These are phyloP conservation scores for Gavialis gangeticus DNA, from an alignment of 2,113 vertebrate genomes.

Conservation along the genomic window DNA sequence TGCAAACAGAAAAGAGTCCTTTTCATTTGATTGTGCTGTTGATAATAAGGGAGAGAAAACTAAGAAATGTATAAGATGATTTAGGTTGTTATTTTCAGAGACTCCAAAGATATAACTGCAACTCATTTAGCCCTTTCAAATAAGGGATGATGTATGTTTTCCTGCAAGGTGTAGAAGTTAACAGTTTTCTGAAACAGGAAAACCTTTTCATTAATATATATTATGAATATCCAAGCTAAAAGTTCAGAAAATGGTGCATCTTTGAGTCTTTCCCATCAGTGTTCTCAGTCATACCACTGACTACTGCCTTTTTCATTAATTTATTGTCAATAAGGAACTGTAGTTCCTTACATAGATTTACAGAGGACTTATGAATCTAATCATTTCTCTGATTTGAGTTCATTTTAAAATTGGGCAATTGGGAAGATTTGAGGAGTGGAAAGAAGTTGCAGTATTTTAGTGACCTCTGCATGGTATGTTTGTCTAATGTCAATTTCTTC, in stretches of 20 bases:
- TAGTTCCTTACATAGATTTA: background rate
- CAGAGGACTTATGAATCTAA: no score
- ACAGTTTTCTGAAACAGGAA: background rate
- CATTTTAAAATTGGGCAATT: no score
- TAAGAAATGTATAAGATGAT: accelerated
- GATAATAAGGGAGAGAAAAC: background rate
- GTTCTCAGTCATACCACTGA: background rate
- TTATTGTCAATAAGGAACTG: background rate
- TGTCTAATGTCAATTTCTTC: no score
- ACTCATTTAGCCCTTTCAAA: background rate
- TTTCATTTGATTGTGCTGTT: accelerated
- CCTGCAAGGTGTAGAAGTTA: background rate
- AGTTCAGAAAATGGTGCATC: background rate
- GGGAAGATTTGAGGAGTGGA: no score
- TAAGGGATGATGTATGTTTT: accelerated
- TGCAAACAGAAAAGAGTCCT: background rate
- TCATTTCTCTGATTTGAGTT: background rate
- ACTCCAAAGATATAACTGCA: background rate
- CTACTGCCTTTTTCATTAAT: background rate
- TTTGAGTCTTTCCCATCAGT: background rate
- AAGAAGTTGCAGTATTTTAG: no score
- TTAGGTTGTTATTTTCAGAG: background rate
- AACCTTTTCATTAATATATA: background rate
- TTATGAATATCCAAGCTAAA: background rate
- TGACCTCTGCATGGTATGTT: no score